Evolutionary conservation across 2,888 invertebrate species (phyloP), one percentile per base, ranked within the genome.

Genomic region (Coelopa pilipes): DNA sequence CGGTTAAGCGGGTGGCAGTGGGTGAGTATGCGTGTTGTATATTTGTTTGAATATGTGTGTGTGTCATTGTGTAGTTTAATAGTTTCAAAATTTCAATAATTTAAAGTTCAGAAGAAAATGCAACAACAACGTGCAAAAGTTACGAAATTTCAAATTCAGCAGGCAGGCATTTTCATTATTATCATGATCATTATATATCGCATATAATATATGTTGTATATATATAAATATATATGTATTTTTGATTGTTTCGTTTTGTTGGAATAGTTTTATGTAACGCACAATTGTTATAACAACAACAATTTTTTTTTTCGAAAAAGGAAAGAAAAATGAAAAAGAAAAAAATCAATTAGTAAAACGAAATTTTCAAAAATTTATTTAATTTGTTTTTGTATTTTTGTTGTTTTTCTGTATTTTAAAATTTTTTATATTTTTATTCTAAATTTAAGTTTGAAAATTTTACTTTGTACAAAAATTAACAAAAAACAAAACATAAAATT

Each of bases 321-420:
- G 78, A 78, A 79, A 79, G 78, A 79, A 79, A 79, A 79, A 79
- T 78, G 79, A 79, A 79, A 80, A 79, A 76, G 77, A 75, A 73
- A 76, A 79, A 78, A 79, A 79, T 76, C 76, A 79, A 79, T 79
- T 83, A 82, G 80, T 81, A 76, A 76, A 77, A 78, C 68, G 68
- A 68, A 73, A 50, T 67, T 80, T 78, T 81, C 78, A 79, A 80
- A 77, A 75, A 34, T 34, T 34, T 34, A 34, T 34, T 34, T 34
- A 34, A 34, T 34, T 34, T 70, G 45, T 70, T 76, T 78, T 67
- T 76, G 65, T 74, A 65, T 60, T 70, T 67, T 70, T 55, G 78
- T 63, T 50, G 34, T 50, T 50, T 21, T 34, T 34, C 34, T 2
- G 34, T 34, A 34, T 57, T 71, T 57, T 57, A 47, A 60, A 2